Conservation (phyloP, 2,888 invertebrate genomes). For the Machimus rusticus region DNA sequence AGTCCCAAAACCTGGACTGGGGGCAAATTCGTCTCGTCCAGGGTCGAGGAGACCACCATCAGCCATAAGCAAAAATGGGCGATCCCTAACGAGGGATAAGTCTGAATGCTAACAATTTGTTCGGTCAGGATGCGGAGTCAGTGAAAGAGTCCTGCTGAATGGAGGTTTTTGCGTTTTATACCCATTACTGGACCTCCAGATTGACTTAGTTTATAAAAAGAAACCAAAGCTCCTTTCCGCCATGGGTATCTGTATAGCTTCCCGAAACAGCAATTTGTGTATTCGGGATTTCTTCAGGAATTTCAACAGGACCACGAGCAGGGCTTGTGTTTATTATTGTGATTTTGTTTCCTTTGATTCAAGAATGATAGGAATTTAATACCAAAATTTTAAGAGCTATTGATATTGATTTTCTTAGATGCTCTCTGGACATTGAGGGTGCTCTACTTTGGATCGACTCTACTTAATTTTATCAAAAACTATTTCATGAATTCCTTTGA, state of each 20-base stretch:
- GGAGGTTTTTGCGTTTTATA: not conserved
- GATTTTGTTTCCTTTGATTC: not conserved
- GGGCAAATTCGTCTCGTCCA: not conserved
- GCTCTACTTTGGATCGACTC: not conserved
- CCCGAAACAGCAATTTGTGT: not conserved
- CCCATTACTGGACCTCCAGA: not conserved
- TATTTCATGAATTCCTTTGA: not conserved
- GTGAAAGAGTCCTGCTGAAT: constrained; percentile 1
- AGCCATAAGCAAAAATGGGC: not conserved
- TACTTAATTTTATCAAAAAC: not conserved
- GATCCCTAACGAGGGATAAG: not conserved
- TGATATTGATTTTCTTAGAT: not conserved
- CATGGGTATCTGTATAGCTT: not conserved
- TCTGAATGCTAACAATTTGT: constrained; percentile 25
- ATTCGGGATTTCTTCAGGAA: not conserved
- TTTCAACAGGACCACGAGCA: not conserved
- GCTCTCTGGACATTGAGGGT: not conserved
- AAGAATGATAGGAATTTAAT: not conserved
- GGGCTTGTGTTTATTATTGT: not conserved
- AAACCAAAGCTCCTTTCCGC: not conserved
- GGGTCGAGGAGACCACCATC: not conserved
- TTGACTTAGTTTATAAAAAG: not conserved
- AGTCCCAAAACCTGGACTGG: not conserved
- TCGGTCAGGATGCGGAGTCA: not conserved
- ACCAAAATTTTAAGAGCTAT: not conserved